A percentile compares a stretch with the other conserved stretches of the same genome.
Conservation (phyloP, 2,113 vertebrate genomes). For the Tichodroma muraria region DNA sequence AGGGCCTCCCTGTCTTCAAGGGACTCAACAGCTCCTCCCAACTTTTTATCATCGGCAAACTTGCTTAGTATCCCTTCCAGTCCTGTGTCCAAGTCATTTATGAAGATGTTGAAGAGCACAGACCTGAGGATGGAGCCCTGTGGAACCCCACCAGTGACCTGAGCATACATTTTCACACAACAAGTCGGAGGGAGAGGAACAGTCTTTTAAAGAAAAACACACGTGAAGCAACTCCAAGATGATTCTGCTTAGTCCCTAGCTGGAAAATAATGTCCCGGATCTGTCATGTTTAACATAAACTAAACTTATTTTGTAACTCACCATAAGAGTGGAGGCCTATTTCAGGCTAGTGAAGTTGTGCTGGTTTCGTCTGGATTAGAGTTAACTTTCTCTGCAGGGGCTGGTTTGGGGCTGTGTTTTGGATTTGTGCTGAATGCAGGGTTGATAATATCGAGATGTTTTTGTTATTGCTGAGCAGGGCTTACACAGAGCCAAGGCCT, state of each 20-base stretch:
- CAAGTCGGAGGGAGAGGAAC: neutral
- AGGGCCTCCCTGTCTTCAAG: neutral
- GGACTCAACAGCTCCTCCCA: neutral
- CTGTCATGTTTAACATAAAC: neutral
- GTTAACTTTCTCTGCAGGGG: neutral
- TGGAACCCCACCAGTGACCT: neutral
- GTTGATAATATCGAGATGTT: neutral
- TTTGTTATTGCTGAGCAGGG: neutral
- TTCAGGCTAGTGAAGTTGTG: neutral
- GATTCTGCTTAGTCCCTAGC: neutral
- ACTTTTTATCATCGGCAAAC: neutral
- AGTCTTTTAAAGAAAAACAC: neutral
- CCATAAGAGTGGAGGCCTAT: neutral
- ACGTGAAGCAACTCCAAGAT: neutral
- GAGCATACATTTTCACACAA: neutral
- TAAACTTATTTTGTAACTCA: neutral
- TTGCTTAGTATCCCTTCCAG: neutral
- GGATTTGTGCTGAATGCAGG: neutral
- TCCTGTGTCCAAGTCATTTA: neutral
- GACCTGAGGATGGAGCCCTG: rapidly evolving
- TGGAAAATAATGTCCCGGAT: neutral
- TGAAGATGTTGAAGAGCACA: neutral
- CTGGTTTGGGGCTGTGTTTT: neutral
- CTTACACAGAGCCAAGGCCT: neutral
- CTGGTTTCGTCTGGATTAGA: neutral